A percentile compares a stretch with the other conserved stretches of the same genome.
Conservation (phyloP, 2,797 vertebrate genomes). For the Gallinago stenura region DNA sequence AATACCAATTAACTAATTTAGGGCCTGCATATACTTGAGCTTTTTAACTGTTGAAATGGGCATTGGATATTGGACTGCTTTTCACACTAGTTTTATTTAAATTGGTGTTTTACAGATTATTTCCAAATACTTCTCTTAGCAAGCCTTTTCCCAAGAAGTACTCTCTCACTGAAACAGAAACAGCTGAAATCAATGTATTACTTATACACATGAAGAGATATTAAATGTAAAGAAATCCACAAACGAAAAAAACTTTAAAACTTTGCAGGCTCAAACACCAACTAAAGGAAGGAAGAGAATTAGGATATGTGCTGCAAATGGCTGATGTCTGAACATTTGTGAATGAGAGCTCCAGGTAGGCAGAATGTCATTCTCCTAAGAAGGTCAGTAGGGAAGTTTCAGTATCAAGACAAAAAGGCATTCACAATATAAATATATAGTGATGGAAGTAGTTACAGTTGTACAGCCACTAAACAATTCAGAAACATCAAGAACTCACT, state of each 20-base stretch:
- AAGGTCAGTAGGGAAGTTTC: background rate
- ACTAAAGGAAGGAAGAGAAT: background rate
- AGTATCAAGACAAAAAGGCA: background rate
- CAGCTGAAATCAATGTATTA: conserved; percentile 2
- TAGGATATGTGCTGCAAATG: background rate
- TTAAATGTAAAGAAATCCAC: background rate
- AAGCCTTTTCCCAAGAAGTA: background rate
- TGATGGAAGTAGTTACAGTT: background rate
- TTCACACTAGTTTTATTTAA: background rate
- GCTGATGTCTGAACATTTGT: background rate
- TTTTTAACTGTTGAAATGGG: background rate
- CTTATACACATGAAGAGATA: background rate
- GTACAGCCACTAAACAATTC: background rate
- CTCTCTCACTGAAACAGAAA: background rate
- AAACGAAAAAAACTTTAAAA: background rate
- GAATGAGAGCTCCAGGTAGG: background rate
- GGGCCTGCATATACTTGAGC: background rate
- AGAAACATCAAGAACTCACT: background rate
- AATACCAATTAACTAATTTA: background rate
- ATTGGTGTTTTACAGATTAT: background rate
- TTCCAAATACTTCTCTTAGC: background rate
- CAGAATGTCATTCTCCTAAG: background rate
- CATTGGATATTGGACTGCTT: background rate
- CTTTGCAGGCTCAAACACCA: background rate
- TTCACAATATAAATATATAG: background rate